Conservation (phyloP, 1,140 invertebrate species). For the Wasmannia auropunctata region DNA sequence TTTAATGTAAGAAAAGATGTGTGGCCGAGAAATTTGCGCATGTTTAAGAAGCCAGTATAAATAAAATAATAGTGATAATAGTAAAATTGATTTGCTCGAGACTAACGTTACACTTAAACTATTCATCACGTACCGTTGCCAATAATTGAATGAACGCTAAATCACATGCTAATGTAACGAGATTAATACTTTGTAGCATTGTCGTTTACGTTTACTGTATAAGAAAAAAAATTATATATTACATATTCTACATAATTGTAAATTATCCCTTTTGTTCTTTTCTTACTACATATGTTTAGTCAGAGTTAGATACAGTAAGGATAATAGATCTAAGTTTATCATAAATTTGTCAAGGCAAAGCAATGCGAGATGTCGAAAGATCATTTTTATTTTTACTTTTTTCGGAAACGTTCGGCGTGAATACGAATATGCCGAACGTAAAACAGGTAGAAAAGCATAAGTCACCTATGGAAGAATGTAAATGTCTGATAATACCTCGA, state of each 20-base stretch:
- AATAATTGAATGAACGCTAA: constrained; percentile 74
- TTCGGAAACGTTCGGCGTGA: neutral
- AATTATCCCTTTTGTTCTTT: constrained; percentile 59
- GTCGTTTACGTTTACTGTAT: constrained; percentile 71
- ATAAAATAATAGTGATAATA: constrained; percentile 62
- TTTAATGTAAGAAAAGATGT: constrained; percentile 51
- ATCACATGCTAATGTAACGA: constrained; percentile 74
- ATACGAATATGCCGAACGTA: neutral
- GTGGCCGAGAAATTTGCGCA: constrained; percentile 46
- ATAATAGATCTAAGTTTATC: constrained; percentile 50
- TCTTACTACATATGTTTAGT: constrained; percentile 62
- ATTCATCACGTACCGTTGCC: constrained; percentile 75
- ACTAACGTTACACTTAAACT: constrained; percentile 68
- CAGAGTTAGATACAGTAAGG: constrained; percentile 26
- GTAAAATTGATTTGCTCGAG: constrained; percentile 51
- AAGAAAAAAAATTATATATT: constrained; percentile 67
- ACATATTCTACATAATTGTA: constrained; percentile 56
- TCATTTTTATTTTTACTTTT: neutral
- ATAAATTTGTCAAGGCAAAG: constrained; percentile 48
- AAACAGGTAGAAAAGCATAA: neutral
- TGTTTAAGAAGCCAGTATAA: constrained; percentile 52
- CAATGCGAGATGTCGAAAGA: constrained; percentile 7
- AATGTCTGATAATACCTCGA: constrained; percentile 25
- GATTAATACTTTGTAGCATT: constrained; percentile 76
- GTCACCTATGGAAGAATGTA: neutral